Evolutionary conservation across 1,140 invertebrate genomes (phyloP).

Genomic region (Drosophila eugracilis): DNA sequence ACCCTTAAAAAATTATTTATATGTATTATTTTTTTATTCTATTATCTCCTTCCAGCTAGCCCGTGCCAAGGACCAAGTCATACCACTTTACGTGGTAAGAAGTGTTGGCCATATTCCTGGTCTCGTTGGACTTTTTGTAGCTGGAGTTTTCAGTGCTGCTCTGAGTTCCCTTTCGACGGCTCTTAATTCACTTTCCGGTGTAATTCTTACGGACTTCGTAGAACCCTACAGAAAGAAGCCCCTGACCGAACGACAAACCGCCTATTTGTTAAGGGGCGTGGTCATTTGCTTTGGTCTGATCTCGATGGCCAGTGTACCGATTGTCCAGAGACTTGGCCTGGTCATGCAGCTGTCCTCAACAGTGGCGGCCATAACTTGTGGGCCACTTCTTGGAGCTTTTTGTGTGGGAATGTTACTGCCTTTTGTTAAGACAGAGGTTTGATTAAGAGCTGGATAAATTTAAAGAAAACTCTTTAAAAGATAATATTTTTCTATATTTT

Average conservation of each 20-base stretch:
- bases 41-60: slow-evolving; percentile 75
- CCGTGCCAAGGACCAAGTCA: slow-evolving; percentile 88
- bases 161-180: slow-evolving; percentile 92
- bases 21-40: slow-evolving; percentile 12
- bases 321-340: slow-evolving; percentile 90
- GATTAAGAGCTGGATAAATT: neutral
- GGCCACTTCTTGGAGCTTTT: slow-evolving; percentile 93
- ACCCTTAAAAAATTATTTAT: no score
- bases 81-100: slow-evolving; percentile 90
- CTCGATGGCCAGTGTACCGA: slow-evolving; percentile 88
- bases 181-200: slow-evolving; percentile 91
- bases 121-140: slow-evolving; percentile 91
- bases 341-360: slow-evolving; percentile 91
- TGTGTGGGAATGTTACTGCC: slow-evolving; percentile 93
- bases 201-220: slow-evolving; percentile 92
- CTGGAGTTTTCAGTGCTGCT: slow-evolving; percentile 90
- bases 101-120: slow-evolving; percentile 88
- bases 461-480: neutral
- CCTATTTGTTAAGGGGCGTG: slow-evolving; percentile 88
- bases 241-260: slow-evolving; percentile 87
- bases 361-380: slow-evolving; percentile 91
- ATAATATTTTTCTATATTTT: neutral
- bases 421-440: slow-evolving; percentile 89
- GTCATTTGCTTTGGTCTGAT: slow-evolving; percentile 88
- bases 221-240: slow-evolving; percentile 88